These are phyloP conservation scores for Pterois miles DNA, from an alignment of 2,797 vertebrate genomes.

Conservation along the genomic window DNA sequence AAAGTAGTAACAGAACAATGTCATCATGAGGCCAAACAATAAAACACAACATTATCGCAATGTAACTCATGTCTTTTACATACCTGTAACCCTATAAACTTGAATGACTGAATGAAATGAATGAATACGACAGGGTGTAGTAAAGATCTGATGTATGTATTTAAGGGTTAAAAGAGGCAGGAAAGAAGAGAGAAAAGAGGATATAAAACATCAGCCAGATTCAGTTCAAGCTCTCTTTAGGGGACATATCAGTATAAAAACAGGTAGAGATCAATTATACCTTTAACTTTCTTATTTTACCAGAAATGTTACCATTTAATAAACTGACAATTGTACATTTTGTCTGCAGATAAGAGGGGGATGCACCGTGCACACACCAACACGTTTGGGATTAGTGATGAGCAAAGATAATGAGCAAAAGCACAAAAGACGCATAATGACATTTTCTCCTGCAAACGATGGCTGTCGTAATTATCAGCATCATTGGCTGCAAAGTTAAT, in stretches of 20 bases:
- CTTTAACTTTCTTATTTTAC: background rate
- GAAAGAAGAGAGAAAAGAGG: background rate
- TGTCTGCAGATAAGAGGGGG: slow-evolving; percentile 2
- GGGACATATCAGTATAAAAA: background rate
- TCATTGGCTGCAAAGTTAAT: slow-evolving; percentile 52
- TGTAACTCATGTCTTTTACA: background rate
- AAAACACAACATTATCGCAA: background rate
- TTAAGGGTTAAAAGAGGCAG: background rate
- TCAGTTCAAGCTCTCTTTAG: background rate
- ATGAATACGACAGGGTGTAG: background rate
- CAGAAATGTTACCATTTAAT: slow-evolving; percentile 11
- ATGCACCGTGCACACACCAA: background rate
- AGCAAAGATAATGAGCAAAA: slow-evolving; percentile 49
- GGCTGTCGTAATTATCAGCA: slow-evolving; percentile 47
- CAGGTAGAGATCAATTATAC: background rate
- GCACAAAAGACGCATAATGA: slow-evolving; percentile 44
- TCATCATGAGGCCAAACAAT: background rate
- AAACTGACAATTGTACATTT: slow-evolving; percentile 17
- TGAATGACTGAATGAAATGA: background rate
- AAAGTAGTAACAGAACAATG: background rate
- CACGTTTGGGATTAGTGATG: slow-evolving; percentile 47
- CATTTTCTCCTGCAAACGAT: slow-evolving; percentile 44
- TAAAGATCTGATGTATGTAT: background rate
- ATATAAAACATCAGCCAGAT: background rate
- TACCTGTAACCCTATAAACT: too few relatives aligned